Percentiles rank a stretch among this genome's conserved stretches.
Evolutionary conservation across 1,140 invertebrate genomes (phyloP).

Genomic region (Neuroterus valhalla): DNA sequence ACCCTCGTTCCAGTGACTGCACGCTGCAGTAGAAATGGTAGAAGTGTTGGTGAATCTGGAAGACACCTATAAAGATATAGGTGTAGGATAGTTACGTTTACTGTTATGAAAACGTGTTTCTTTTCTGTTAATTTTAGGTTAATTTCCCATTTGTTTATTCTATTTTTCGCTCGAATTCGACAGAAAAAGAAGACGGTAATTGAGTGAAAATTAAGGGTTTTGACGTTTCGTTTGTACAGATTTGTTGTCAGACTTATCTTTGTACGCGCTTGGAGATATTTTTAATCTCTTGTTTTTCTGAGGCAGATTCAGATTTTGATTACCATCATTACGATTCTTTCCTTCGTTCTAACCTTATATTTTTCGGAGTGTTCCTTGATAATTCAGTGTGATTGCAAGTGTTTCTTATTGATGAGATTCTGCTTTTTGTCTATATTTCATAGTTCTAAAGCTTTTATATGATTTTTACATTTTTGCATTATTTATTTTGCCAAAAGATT

Average conservation of each 20-base stretch:
- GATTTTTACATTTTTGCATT: too few relatives aligned
- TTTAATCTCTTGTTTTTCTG: conserved; percentile 24
- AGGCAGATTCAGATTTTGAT: conserved; percentile 2
- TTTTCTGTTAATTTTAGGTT: conserved; percentile 19
- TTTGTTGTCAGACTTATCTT: conserved; percentile 18
- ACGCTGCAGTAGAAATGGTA: conserved; percentile 12
- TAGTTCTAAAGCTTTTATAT: too few relatives aligned
- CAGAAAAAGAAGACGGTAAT: neutral
- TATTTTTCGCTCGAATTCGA: neutral
- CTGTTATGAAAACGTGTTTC: conserved; percentile 4
- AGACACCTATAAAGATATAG: conserved; percentile 21
- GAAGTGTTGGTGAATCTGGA: conserved; percentile 13
- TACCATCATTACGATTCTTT: conserved; percentile 4
- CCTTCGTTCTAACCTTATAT: too few relatives aligned
- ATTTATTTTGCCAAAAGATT: too few relatives aligned
- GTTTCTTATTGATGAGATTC: too few relatives aligned
- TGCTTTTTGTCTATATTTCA: too few relatives aligned
- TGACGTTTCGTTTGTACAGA: neutral
- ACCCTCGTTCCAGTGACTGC: conserved; percentile 23
- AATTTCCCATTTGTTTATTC: neutral
- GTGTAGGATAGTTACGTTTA: conserved; percentile 28
- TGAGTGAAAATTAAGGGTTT: too few relatives aligned
- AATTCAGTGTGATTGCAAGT: too few relatives aligned
- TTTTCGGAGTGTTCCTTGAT: too few relatives aligned
- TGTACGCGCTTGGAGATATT: too few relatives aligned